These are phyloP conservation scores for Megaustenia siamemsis DNA, from an alignment of 2,888 invertebrate genomes.

Conservation along the genomic window DNA sequence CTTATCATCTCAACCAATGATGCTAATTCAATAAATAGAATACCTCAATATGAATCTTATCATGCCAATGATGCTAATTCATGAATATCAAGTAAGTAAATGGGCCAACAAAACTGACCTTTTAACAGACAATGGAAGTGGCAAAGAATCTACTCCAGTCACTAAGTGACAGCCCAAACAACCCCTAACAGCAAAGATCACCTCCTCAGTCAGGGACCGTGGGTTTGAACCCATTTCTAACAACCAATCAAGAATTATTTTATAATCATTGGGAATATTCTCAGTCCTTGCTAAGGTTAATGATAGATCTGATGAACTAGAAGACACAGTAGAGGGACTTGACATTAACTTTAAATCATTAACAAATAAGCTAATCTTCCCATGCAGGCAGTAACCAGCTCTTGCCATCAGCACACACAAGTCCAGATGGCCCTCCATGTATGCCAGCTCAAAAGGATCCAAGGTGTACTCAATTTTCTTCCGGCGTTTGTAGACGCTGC, in stretches of 20 bases:
- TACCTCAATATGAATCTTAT: too few species aligned
- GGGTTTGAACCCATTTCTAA: constrained; percentile 56
- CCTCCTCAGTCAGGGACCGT: constrained; percentile 57
- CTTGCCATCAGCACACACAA: constrained; percentile 61
- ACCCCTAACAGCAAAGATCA: constrained; percentile 60
- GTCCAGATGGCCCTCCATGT: constrained; percentile 65
- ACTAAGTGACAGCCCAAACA: constrained; percentile 57
- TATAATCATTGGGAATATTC: constrained; percentile 30
- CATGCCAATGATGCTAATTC: too few species aligned
- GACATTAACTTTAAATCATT: background rate
- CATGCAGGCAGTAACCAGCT: constrained; percentile 62
- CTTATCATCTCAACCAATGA: too few species aligned
- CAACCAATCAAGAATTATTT: constrained; percentile 53
- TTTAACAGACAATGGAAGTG: constrained; percentile 65
- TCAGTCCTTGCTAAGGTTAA: constrained; percentile 1
- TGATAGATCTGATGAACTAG: background rate
- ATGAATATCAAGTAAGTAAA: constrained; percentile 50
- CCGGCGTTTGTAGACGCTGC: constrained; percentile 59
- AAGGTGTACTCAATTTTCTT: constrained; percentile 62
- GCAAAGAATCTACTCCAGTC: constrained; percentile 59
- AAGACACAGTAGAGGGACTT: background rate
- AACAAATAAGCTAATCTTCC: constrained; percentile 22
- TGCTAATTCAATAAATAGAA: too few species aligned
- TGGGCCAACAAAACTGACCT: constrained; percentile 60
- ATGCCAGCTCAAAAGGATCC: constrained; percentile 68